Base-by-base conservation (phyloP, 1,140 invertebrate species). In the Campoletis sonorensis region DNA sequence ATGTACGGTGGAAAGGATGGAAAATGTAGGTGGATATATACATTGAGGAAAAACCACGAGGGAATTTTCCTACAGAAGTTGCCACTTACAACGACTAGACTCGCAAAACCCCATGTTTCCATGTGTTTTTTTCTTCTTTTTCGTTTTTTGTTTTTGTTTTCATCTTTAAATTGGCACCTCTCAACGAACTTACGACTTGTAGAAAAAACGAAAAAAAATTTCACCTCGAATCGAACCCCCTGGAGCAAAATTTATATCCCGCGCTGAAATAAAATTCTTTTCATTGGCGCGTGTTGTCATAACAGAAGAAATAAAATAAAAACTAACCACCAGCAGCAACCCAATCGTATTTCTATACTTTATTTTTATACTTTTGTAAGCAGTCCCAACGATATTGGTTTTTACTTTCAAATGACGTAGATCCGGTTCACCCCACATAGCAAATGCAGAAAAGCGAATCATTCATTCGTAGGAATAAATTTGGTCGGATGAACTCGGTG, bases 21-120 rank as follows among this genome's bases (percentile, higher is more conserved):
- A 71, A 82, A 83, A 79, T 79, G 26, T 81, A 75, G 79, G 79
- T 79, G 76, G 64, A 80, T 77, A 77, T n/a, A n/a, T 85, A 82
- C 58, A 81, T 83, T 15, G n/a, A 68, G 54, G 67, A 15, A 67
- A 84, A 85, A 67, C 67, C 79, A 84, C 82, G 33, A 58, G 79
- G 82, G 82, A 81, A 79, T 83, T 61, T 81, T 75, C 68, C 40
- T 58, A 45, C 70, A 82, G 70, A 81, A 49, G 80, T 83, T 84
- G 73, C 79, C 79, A 81, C 81, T 70, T 67, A 81, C 80, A 70
- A 70, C 77, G 54, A 72, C 64, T 79, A 54, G 51, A 77, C 54
- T 84, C 8, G 71, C 54, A 21, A n/a, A 54, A 81, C 75, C 81
- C 78, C 71, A 75, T 77, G 18, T 64, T 16, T n/a, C 45, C 21